Base-by-base conservation (phyloP, 2,113 vertebrate species). In the Agapornis roseicollis region DNA sequence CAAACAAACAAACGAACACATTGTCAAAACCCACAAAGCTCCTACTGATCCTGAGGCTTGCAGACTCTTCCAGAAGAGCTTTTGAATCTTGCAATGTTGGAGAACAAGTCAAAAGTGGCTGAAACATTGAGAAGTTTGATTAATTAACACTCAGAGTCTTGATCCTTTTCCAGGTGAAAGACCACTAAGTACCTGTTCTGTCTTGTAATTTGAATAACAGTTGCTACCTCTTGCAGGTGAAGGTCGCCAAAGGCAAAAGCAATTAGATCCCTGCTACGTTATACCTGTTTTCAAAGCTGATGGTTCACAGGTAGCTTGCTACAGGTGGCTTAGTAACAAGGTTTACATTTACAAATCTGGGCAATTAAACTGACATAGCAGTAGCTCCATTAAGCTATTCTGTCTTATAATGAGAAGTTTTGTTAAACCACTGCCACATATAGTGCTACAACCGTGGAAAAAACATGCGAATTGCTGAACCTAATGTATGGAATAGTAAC, bases 241-340 rank as follows among this genome's bases (percentile, higher is more conserved):
- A 78, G n/a, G 47, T 73, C 72, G 39, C 35, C 80, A 86, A 90
- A 93, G 63, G 42, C 0, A 0, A 76, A 86, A 81, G 39, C 66
- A 84, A 93, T 94, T 90, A 96, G 95, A 94, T 73, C n/a, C 7
- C 81, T 85, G 80, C 85, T 91, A 80, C 22, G 17, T 44, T 88
- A 20, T 52, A 72, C 76, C 78, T 78, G 39, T 88, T 65, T 63
- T 41, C 73, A 90, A 89, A 91, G 17, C 13, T 68, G 78, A 58
- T 84, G 41, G 24, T 93, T 91, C 71, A 33, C 44, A 78, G 28
- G 72, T 74, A 64, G 47, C 58, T 88, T 88, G 37, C 60, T 69
- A 73, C 52, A 31, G 50, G 47, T 3, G 0, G 39, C 46, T 92
- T 90, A 88, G 33, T 60, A 80, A 83, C 13, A 44, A 66, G 35